Evolutionary conservation across 2,888 invertebrate species (phyloP), one percentile per base, ranked within the genome.

Genomic region (Agonopterix subpropinquella): DNA sequence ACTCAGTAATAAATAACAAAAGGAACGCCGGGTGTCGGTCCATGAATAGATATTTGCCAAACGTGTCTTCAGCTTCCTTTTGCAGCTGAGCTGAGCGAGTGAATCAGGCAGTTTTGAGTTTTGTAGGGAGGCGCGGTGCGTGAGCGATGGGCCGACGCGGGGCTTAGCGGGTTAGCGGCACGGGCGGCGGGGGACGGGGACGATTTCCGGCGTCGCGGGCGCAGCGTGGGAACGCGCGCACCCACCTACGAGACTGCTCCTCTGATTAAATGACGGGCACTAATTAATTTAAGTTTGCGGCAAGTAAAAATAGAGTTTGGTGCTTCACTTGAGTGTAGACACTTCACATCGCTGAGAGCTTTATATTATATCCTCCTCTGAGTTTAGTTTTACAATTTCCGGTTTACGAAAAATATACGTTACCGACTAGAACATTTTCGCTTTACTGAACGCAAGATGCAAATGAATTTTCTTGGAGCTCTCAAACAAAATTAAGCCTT

Each of bases 141-240:
- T 86, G 87, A 73, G 84, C 77, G 75, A 69, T 66, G 77, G 74
- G 62, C 70, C 69, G 76, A 67, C 71, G 81, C 69, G 78, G 76
- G 78, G 81, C 82, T 84, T 82, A 80, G 77, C 65, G 78, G 81
- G 82, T 84, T 82, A 80, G 77, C 65, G 73, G 66, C 65, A 68
- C 63, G 67, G 65, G 55, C 62, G 56, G 66, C 66, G 68, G 64
- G 67, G 65, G 55, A 62, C 61, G 68, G 68, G 69, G 68, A 58
- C 66, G 68, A 73, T 75, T 83, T 86, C 85, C 86, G 85, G 85
- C 77, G 66, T 73, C 78, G 79, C 79, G 69, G 73, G 77, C 81
- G 78, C 81, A 80, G 73, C 88, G 88, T 87, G 87, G 86, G 88
- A 86, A 86, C 83, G 76, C 62, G 62, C 67, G 71, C 80, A 78